Percentiles rank a stretch among this genome's conserved stretches.
These are phyloP conservation scores for Sapayoa aenigma DNA, from an alignment of 2,113 vertebrate genomes.

Conservation along the genomic window DNA sequence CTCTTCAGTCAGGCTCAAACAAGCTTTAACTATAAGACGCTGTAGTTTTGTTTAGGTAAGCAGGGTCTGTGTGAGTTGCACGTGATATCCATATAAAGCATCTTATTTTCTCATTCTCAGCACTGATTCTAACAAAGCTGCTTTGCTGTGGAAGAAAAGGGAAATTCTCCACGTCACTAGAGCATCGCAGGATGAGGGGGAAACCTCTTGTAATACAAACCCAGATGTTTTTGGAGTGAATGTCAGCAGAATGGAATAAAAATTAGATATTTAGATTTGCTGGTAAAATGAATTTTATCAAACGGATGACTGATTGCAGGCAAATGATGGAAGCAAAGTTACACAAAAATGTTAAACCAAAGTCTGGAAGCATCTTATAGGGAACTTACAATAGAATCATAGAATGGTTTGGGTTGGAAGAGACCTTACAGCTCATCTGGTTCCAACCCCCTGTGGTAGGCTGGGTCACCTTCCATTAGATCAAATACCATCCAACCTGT, in stretches of 20 bases:
- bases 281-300: not conserved
- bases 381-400: not conserved
- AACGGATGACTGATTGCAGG: not conserved
- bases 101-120: not conserved
- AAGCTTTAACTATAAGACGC: not conserved
- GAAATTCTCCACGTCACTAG: not conserved
- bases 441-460: not conserved
- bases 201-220: not conserved
- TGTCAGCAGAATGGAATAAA: not conserved
- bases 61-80: not conserved
- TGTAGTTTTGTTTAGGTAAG: not conserved
- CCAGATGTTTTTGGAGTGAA: not conserved
- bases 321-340: not conserved
- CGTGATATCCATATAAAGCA: not conserved
- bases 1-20: not conserved
- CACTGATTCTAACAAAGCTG: not conserved
- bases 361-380: not conserved
- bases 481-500: accelerated
- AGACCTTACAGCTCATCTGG: not conserved
- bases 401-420: not conserved
- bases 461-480: not conserved
- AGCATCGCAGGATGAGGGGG: not conserved
- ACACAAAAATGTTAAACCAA: not conserved
- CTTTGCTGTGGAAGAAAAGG: not conserved
- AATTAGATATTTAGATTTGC: not conserved